Conservation (phyloP, 2,797 vertebrate species). For the Melanotaenia maccullochi region DNA sequence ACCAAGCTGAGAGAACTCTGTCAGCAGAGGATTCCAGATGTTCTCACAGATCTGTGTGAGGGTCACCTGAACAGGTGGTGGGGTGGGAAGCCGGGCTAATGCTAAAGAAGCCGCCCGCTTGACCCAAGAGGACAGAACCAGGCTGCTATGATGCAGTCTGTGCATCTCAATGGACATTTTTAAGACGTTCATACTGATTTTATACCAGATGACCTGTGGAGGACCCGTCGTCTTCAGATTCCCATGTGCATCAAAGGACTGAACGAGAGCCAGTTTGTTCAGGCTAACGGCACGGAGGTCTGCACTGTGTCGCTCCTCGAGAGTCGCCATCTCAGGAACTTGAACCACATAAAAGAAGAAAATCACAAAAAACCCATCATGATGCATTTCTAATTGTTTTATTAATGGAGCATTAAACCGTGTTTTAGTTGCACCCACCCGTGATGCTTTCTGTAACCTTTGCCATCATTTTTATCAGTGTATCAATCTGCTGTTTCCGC, state of each 20-base stretch:
- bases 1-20: slow-evolving; percentile 42
- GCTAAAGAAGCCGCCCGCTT: slow-evolving; percentile 27
- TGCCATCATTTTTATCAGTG: slow-evolving; percentile 80
- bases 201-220: slow-evolving; percentile 66
- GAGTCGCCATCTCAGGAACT: slow-evolving; percentile 72
- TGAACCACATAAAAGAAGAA: neutral
- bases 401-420: rapidly evolving
- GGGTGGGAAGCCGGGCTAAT: rapidly evolving
- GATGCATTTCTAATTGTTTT: no score
- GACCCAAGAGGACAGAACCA: slow-evolving; percentile 76
- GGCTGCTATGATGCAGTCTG: slow-evolving; percentile 64
- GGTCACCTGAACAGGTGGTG: slow-evolving; percentile 13
- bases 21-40: slow-evolving; percentile 72
- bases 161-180: slow-evolving; percentile 75
- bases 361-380: neutral
- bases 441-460: slow-evolving; percentile 75
- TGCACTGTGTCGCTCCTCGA: slow-evolving; percentile 65
- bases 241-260: slow-evolving; percentile 45
- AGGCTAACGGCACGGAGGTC: slow-evolving; percentile 57
- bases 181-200: slow-evolving; percentile 30
- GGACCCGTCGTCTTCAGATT: slow-evolving; percentile 2
- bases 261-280: slow-evolving; percentile 66
- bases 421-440: slow-evolving; percentile 49
- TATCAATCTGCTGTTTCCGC: slow-evolving; percentile 60
- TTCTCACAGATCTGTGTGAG: slow-evolving; percentile 51